These are phyloP conservation scores for Sebastes ruberrimus DNA, from an alignment of 2,797 vertebrate species.

Conservation along the genomic window DNA sequence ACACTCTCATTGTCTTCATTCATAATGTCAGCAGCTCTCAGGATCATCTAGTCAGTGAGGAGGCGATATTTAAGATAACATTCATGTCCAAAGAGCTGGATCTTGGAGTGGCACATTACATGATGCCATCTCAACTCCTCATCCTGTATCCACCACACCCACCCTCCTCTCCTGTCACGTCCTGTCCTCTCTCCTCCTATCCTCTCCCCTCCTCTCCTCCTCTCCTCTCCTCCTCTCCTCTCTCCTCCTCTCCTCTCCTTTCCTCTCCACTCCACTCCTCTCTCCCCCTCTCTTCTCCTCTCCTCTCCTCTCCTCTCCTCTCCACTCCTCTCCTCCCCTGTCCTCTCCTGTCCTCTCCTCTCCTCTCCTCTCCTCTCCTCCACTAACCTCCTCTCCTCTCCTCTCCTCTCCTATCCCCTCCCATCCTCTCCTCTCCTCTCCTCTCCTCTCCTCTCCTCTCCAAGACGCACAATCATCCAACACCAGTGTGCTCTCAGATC, in stretches of 20 bases:
- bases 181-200: too few relatives aligned
- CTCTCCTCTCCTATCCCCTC: background rate
- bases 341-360: background rate
- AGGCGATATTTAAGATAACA: background rate
- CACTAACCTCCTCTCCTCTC: background rate
- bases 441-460: background rate
- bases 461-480: background rate
- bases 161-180: background rate
- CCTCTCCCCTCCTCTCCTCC: background rate
- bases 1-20: slow-evolving; percentile 52
- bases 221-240: background rate
- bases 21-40: slow-evolving; percentile 30
- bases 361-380: background rate
- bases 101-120: background rate
- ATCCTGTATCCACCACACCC: background rate
- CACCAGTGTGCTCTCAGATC: background rate
- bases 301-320: background rate
- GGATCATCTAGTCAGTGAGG: background rate
- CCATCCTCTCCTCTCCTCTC: background rate
- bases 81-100: background rate
- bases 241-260: background rate
- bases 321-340: background rate
- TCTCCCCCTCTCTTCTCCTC: too few relatives aligned
- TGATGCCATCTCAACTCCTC: background rate
- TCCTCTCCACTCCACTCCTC: background rate